These are phyloP conservation scores for Plagodis dolabraria DNA, from an alignment of 2,888 invertebrate species.

Conservation along the genomic window DNA sequence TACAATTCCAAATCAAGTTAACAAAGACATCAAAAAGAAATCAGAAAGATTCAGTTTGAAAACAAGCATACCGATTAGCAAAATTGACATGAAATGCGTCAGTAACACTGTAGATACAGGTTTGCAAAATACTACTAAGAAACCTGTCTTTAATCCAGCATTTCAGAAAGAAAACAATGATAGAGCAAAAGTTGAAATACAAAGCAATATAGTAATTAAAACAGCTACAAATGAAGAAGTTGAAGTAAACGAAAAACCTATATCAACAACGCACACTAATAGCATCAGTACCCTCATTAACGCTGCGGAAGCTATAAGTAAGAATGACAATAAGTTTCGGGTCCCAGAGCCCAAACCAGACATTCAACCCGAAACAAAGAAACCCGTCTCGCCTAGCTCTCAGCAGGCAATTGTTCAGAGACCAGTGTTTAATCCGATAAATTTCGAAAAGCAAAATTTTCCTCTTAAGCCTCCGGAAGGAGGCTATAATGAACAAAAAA, in stretches of 20 bases:
- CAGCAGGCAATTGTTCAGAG: slow-evolving; percentile 40
- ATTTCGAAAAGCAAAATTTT: slow-evolving; percentile 56
- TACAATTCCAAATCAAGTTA: slow-evolving; percentile 43
- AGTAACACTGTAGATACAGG: slow-evolving; percentile 40
- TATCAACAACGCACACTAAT: slow-evolving; percentile 37
- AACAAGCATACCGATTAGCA: slow-evolving; percentile 80
- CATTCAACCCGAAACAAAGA: slow-evolving; percentile 49
- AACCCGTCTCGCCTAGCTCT: slow-evolving; percentile 37
- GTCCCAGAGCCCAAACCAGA: slow-evolving; percentile 59
- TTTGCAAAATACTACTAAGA: slow-evolving; percentile 38
- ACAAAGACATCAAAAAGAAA: slow-evolving; percentile 66
- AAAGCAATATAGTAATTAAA: slow-evolving; percentile 75
- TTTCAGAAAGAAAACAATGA: slow-evolving; percentile 42
- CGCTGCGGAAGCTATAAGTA: slow-evolving; percentile 69
- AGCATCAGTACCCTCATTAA: slow-evolving; percentile 67
- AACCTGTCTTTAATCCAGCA: slow-evolving; percentile 50
- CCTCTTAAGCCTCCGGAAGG: slow-evolving; percentile 62
- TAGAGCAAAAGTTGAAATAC: slow-evolving; percentile 66
- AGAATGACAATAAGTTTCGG: slow-evolving; percentile 62
- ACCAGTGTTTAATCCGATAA: slow-evolving; percentile 60
- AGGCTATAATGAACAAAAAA: slow-evolving; percentile 65
- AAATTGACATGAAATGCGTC: slow-evolving; percentile 78
- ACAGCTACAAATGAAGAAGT: slow-evolving; percentile 61
- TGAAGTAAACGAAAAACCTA: slow-evolving; percentile 47
- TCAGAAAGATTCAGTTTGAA: slow-evolving; percentile 73